Evolutionary conservation across 2,113 vertebrate species (phyloP).

Genomic region (Prionailurus viverrinus): DNA sequence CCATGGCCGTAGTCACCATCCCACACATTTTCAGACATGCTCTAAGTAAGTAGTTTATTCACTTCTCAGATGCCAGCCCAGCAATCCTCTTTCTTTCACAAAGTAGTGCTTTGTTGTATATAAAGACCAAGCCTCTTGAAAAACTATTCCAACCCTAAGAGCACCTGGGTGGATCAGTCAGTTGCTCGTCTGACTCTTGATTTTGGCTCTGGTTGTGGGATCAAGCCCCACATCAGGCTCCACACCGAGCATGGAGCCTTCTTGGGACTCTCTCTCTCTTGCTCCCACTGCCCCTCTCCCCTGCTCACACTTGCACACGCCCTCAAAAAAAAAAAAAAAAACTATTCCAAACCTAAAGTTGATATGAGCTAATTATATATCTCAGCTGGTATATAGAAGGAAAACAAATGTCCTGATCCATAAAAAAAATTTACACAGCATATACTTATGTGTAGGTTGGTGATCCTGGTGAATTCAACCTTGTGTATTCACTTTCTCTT

Average conservation of each 20-base stretch:
- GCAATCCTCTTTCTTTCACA: background rate
- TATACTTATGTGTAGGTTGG: background rate
- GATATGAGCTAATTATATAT: background rate
- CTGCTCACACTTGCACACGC: no score
- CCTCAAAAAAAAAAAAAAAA: background rate
- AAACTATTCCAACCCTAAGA: background rate
- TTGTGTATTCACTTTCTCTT: background rate
- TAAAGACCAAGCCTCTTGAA: background rate
- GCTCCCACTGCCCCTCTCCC: no score
- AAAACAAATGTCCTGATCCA: slow-evolving; percentile 12
- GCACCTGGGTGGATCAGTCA: no score
- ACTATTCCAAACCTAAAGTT: background rate
- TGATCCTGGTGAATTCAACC: background rate
- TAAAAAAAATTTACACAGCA: background rate
- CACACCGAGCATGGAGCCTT: no score
- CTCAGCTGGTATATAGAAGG: background rate
- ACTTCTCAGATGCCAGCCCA: background rate
- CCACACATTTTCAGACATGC: background rate
- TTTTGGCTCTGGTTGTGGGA: no score
- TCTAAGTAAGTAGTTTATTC: background rate
- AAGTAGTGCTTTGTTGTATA: background rate
- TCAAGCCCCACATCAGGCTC: no score
- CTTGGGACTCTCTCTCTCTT: no score
- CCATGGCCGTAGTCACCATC: background rate
- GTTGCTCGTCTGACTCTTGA: no score